phyloP scores from a whole-genome alignment of 2,113 vertebrate genomes.

The Phasianus colchicus region DNA sequence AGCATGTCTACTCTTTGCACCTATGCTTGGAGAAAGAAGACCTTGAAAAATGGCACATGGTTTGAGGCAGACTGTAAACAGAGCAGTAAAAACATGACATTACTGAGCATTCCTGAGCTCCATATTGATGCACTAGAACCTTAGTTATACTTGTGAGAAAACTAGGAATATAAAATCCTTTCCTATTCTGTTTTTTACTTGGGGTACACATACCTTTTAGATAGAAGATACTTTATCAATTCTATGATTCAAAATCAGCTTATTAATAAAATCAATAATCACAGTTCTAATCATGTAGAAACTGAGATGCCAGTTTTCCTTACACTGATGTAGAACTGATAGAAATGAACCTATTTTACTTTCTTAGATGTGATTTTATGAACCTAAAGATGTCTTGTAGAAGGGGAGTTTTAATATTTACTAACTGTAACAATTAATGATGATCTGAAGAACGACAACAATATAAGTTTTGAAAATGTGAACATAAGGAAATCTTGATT shows the following conservation, averaged over 20 bases:
- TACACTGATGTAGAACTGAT: not conserved
- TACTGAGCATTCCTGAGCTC: not conserved
- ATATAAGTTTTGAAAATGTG: not conserved
- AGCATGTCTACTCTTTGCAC: not conserved
- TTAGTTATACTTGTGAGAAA: not conserved
- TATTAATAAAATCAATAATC: not conserved
- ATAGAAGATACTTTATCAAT: not conserved
- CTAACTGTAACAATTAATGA: not conserved
- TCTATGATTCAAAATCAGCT: not conserved
- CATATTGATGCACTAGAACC: not conserved
- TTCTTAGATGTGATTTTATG: not conserved
- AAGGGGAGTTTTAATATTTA: not conserved
- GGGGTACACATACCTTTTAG: not conserved
- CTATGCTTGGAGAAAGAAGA: not conserved
- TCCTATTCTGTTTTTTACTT: not conserved
- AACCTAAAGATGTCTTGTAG: not conserved
- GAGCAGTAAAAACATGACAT: not conserved
- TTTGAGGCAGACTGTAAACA: not conserved
- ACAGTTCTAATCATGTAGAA: not conserved
- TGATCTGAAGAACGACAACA: not conserved
- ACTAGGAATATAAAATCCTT: not conserved
- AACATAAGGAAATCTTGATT: not conserved
- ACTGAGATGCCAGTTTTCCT: not conserved
- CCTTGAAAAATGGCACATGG: slow-evolving; percentile 22
- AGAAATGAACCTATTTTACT: not conserved